Base-by-base conservation (phyloP, 1,140 invertebrate genomes). In the Nasonia longicornis region DNA sequence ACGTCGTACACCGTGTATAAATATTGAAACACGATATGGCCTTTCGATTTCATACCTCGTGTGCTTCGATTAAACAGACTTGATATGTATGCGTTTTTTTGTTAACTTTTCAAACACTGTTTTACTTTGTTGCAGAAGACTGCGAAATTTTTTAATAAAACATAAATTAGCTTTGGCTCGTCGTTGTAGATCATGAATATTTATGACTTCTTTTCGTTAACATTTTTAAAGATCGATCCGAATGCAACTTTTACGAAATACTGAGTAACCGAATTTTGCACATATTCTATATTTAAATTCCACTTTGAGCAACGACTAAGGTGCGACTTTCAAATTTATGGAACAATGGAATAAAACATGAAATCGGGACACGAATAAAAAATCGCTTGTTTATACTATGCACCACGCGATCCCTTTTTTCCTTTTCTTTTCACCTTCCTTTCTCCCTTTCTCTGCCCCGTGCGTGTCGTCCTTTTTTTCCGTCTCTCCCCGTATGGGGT, bases 401-500 rank as follows among this genome's bases (percentile, higher is more conserved):
- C 38, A 67, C n/a, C 20, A 35, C 8, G 26, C 42, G 35, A 77
- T 77, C 75, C 38, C 26, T 29, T 42, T 77, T 67, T n/a, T 75
- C 52, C 31, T 35, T 63, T n/a, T 26, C 26, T 73, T 63, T 35
- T 12, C 11, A 16, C 14, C 26, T 20, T 35, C 22, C 45, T 45
- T 42, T 70, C 26, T 14, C 63, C 31, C 70, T n/a, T 45, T 31
- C 35, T 31, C 38, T 29, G 64, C 26, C 64, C 20, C 7, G 20
- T 16, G 26, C 10, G n/a, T 26, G 20, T 67, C 11, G 22, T 58
- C 31, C 52, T 73, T 72, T 29, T 38, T 64, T 64, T 52, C 31
- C 11, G 35, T 71, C 77, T 35, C 66, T 77, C 31, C 11, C 8
- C 31, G 20, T 67, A 76, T 77, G 74, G 48, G 74, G 67, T 72